A percentile compares a stretch with the other conserved stretches of the same genome.
These are phyloP conservation scores for Sandelia bainsii DNA, from an alignment of 2,797 vertebrate species.

Conservation along the genomic window DNA sequence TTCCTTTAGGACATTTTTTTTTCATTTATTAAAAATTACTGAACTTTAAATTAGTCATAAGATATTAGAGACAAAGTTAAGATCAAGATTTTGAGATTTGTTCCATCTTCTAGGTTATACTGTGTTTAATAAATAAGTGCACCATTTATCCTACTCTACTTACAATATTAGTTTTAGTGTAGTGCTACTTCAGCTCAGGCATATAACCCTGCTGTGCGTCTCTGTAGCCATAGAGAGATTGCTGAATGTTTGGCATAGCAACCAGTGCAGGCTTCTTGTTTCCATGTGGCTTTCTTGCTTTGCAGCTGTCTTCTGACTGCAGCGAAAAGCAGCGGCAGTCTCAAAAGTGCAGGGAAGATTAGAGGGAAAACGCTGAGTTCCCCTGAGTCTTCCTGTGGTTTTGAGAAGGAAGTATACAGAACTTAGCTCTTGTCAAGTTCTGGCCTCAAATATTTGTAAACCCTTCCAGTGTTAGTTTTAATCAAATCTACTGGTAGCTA, in stretches of 20 bases:
- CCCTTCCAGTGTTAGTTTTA: conserved; percentile 28
- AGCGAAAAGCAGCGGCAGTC: conserved; percentile 47
- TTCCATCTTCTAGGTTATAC: neutral
- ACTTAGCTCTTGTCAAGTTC: conserved; percentile 13
- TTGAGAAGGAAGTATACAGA: conserved; percentile 31
- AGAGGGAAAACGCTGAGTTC: conserved; percentile 23
- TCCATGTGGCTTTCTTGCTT: conserved; percentile 51
- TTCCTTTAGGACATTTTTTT: too few species aligned
- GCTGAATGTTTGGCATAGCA: conserved; percentile 69
- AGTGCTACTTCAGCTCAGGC: conserved; percentile 6
- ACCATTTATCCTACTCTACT: neutral
- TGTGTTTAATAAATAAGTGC: neutral
- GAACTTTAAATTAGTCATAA: too few species aligned
- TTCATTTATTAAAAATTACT: too few species aligned
- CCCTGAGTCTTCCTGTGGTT: conserved; percentile 22
- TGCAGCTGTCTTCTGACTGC: conserved; percentile 65
- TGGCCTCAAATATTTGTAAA: conserved; percentile 28
- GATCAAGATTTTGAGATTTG: neutral
- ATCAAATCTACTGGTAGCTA: conserved; percentile 8
- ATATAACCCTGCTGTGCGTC: conserved; percentile 21
- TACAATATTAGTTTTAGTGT: conserved; percentile 13
- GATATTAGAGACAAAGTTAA: too few species aligned
- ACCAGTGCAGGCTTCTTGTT: conserved; percentile 67
- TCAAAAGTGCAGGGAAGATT: conserved; percentile 11
- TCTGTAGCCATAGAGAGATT: conserved; percentile 38